Base-by-base conservation (phyloP, 2,888 invertebrate species). In the Plagodis dolabraria region DNA sequence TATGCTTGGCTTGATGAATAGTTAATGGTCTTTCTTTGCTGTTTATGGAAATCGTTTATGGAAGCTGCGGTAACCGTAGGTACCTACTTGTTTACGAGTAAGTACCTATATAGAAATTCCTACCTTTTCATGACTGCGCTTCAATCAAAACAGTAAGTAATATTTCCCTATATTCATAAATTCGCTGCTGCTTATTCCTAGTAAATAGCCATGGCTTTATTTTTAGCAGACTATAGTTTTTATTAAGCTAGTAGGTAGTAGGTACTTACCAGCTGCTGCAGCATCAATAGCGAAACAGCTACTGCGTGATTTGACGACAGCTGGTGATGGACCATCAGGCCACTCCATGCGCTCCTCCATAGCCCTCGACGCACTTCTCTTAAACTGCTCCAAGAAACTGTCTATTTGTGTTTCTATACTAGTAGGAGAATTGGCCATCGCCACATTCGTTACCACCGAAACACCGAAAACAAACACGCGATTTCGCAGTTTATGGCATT, bases 361-460 rank as follows among this genome's bases (percentile, higher is more conserved):
- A 60, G 96, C 96, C 80, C 95, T 95, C 57, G 96, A 96, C 72
- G 96, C 96, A 92, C 96, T 96, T 69, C 95, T 94, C 83, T 96
- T 96, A 83, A 96, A 96, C 83, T 96, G 96, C 93, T 96, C 96
- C 85, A 96, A 89, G 92, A 96, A 96, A 92, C 95, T 96, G 94
- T 96, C 96, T 92, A 96, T 96, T 93, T 96, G 96, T 77, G 95
- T 96, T 93, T 96, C 96, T 85, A 96, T 95, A 73, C 94, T 96
- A 70, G 95, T 94, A 69, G 95, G 95, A 74, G 95, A 95, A 83
- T 89, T 93, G 72, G 94, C 94, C 94, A 95, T 95, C 81, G 87
- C 89, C 82, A 81, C 85, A 85, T 87, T 83, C 86, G 89, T 89
- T 83, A 82, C 87, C 86, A 89, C 86, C 88, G 87, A 87, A 86